Conservation (phyloP, 2,113 vertebrate genomes). For the Nothocercus nigrocapillus region DNA sequence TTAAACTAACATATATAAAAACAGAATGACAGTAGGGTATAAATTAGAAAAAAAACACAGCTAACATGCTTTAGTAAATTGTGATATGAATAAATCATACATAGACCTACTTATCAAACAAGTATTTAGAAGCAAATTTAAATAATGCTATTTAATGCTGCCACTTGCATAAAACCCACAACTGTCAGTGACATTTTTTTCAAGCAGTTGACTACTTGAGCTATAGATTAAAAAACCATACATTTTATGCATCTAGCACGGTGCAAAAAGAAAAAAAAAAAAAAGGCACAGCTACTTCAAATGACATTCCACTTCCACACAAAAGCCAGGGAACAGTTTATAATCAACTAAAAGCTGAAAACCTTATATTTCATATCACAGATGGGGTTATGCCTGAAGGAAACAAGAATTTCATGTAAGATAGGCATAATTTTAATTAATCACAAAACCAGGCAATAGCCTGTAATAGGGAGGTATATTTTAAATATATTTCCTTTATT, state of each 20-base stretch:
- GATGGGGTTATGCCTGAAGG: neutral
- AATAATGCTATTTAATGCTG: constrained; percentile 74
- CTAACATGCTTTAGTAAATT: constrained; percentile 73
- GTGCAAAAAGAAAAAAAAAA: fast-evolving
- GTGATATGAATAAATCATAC: constrained; percentile 75
- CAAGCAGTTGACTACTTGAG: constrained; percentile 59
- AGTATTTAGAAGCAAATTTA: constrained; percentile 75
- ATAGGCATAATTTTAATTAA: neutral
- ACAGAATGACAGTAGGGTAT: constrained; percentile 60
- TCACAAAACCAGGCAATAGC: neutral
- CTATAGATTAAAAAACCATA: constrained; percentile 50
- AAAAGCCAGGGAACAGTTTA: neutral
- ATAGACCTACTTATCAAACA: constrained; percentile 72
- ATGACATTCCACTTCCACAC: neutral
- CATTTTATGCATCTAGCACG: constrained; percentile 40
- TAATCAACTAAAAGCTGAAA: constrained; percentile 1
- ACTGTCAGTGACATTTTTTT: constrained; percentile 43
- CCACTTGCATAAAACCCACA: constrained; percentile 61
- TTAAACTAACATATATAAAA: constrained; percentile 71
- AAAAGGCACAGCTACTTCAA: neutral
- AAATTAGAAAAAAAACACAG: constrained; percentile 57
- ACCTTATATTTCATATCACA: neutral
- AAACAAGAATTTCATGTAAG: neutral
- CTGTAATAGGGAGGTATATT: neutral
- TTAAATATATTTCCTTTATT: neutral